Percentiles rank a stretch among this genome's conserved stretches.
Evolutionary conservation across 2,888 invertebrate species (phyloP).

Genomic region (Apamea epomidion): DNA sequence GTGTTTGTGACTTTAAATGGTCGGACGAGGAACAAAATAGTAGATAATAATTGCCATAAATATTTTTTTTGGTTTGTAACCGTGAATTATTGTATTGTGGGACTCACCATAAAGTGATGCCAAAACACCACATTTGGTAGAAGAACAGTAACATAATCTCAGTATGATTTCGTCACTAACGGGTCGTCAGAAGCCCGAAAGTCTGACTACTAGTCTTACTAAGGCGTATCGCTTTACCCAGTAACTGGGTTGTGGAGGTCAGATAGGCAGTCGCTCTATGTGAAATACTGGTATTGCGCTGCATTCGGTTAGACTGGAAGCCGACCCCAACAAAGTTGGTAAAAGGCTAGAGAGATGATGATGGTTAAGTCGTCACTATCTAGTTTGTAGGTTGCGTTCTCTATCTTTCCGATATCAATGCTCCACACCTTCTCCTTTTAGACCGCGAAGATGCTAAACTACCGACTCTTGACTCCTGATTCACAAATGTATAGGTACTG

Average conservation of each 20-base stretch:
- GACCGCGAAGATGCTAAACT: not conserved
- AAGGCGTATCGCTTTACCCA: not conserved
- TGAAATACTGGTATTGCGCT: not conserved
- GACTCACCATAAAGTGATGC: not conserved
- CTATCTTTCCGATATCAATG: too few relatives aligned
- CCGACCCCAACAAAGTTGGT: not conserved
- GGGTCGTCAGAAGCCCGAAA: not conserved
- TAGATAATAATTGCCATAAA: slow-evolving; percentile 1
- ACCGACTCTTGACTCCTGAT: not conserved
- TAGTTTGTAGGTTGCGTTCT: not conserved
- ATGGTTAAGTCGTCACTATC: not conserved
- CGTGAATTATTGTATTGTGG: not conserved
- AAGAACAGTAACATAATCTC: not conserved
- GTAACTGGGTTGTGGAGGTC: not conserved
- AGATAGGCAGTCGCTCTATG: too few relatives aligned
- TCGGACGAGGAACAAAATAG: not conserved
- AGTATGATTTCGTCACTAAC: not conserved
- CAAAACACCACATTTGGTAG: not conserved
- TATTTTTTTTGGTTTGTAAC: not conserved
- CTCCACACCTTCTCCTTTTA: not conserved
- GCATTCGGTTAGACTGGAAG: not conserved
- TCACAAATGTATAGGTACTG: not conserved
- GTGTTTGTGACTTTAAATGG: not conserved
- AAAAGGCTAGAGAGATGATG: not conserved
- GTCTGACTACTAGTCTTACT: not conserved